phyloP scores from a whole-genome alignment of 2,113 vertebrate species.

The Cacatua alba region DNA sequence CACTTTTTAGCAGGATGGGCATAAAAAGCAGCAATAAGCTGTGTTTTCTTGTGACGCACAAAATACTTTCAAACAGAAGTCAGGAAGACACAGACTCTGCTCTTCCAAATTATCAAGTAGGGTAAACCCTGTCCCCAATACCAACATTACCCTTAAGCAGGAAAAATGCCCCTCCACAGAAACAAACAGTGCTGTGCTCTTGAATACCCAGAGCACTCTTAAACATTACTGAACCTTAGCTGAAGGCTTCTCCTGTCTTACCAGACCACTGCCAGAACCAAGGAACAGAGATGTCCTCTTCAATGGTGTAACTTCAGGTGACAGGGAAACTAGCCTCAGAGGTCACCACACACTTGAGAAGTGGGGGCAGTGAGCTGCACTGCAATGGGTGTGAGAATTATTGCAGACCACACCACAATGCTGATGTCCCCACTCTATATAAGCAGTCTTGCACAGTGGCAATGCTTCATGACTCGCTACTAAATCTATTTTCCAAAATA shows the following conservation, averaged over 20 bases:
- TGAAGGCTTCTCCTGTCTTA: neutral
- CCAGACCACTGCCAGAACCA: neutral
- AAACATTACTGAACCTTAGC: neutral
- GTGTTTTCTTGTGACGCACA: neutral
- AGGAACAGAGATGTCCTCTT: neutral
- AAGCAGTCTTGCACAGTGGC: neutral
- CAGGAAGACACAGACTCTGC: neutral
- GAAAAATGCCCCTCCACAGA: neutral
- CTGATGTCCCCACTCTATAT: neutral
- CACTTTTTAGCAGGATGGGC: neutral
- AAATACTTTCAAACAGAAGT: neutral
- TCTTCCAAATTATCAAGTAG: neutral
- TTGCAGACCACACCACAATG: rapidly evolving
- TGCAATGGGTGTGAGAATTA: neutral
- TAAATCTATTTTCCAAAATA: neutral
- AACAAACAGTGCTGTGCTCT: neutral
- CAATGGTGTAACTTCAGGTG: neutral
- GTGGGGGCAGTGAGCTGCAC: neutral
- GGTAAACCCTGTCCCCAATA: neutral
- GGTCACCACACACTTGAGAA: neutral
- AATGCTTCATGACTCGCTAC: neutral
- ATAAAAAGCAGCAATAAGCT: neutral
- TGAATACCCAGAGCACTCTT: neutral
- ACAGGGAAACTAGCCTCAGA: neutral
- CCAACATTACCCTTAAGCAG: neutral